These are phyloP conservation scores for Cynopterus brachyotis DNA, from an alignment of 2,113 vertebrate genomes.

Conservation along the genomic window DNA sequence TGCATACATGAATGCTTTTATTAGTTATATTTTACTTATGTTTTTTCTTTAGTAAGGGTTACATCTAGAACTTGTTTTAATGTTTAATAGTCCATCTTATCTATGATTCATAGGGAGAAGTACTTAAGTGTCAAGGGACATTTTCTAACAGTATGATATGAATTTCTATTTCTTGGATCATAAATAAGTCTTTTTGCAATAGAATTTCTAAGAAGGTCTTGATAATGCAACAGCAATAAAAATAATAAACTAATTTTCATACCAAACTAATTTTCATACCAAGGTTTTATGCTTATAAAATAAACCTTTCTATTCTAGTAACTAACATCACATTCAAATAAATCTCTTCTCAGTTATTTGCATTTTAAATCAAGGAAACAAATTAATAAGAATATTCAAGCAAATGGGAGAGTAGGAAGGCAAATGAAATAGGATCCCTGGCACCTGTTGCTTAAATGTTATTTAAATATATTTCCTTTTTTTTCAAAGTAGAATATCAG, in stretches of 20 bases:
- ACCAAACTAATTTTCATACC: conserved; percentile 24
- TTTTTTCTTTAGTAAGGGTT: background rate
- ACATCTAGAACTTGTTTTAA: background rate
- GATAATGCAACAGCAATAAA: background rate
- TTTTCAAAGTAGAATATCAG: background rate
- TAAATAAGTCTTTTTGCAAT: background rate
- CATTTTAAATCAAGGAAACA: conserved; percentile 35
- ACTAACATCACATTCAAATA: conserved; percentile 41
- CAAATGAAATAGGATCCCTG: background rate
- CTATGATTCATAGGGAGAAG: background rate
- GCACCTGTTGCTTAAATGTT: background rate
- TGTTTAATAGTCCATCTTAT: background rate
- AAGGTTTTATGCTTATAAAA: background rate
- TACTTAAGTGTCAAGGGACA: background rate
- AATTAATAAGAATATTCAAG: conserved; percentile 25
- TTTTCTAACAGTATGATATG: background rate
- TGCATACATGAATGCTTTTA: background rate
- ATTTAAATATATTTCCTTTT: background rate
- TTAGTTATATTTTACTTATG: background rate
- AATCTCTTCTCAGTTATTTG: conserved; percentile 39
- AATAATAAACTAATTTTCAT: conserved; percentile 17
- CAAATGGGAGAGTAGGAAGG: background rate
- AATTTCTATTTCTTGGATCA: background rate
- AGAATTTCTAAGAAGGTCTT: background rate
- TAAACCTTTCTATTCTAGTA: background rate